Percentiles rank a stretch among this genome's conserved stretches.
Evolutionary conservation across 2,113 vertebrate genomes (phyloP).

Genomic region (Holacanthus passer): DNA sequence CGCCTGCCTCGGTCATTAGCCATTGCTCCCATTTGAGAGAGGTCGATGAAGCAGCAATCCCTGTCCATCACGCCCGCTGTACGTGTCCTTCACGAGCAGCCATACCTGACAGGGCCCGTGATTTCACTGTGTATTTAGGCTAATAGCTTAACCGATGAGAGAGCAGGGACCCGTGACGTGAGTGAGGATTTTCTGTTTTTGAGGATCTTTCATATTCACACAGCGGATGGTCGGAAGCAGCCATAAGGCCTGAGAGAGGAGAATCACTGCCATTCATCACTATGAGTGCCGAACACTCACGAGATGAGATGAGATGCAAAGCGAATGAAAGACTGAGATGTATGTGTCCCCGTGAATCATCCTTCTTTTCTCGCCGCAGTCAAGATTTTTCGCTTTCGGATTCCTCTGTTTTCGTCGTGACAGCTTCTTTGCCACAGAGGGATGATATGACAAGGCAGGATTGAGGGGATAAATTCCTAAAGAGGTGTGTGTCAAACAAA

Average conservation of each 20-base stretch:
- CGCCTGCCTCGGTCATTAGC: slow-evolving; percentile 59
- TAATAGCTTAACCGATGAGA: slow-evolving; percentile 40
- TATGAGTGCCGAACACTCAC: slow-evolving; percentile 39
- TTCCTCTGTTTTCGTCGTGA: slow-evolving; percentile 23
- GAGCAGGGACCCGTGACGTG: slow-evolving; percentile 3
- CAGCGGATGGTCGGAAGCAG: slow-evolving; percentile 2
- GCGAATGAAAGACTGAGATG: slow-evolving; percentile 37
- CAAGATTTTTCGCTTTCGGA: slow-evolving; percentile 21
- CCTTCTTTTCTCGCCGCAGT: slow-evolving; percentile 15
- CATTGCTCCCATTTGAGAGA: slow-evolving; percentile 60
- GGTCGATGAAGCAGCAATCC: slow-evolving; percentile 54
- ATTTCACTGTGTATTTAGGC: slow-evolving; percentile 53
- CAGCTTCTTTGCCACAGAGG: slow-evolving; percentile 25
- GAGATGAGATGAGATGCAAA: slow-evolving; percentile 51
- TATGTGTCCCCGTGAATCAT: slow-evolving; percentile 44
- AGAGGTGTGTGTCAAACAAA: slow-evolving; percentile 58
- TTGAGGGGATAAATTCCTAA: slow-evolving; percentile 52
- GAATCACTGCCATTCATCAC: slow-evolving; percentile 52
- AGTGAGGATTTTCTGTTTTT: slow-evolving; percentile 15
- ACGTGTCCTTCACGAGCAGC: slow-evolving; percentile 54
- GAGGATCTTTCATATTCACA: slow-evolving; percentile 26
- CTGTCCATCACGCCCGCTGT: slow-evolving; percentile 22
- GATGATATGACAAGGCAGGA: slow-evolving; percentile 41
- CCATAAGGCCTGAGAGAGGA: slow-evolving; percentile 6
- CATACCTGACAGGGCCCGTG: slow-evolving; percentile 21